Evolutionary conservation across 2,113 vertebrate species (phyloP).

Genomic region (Talpa occidentalis): DNA sequence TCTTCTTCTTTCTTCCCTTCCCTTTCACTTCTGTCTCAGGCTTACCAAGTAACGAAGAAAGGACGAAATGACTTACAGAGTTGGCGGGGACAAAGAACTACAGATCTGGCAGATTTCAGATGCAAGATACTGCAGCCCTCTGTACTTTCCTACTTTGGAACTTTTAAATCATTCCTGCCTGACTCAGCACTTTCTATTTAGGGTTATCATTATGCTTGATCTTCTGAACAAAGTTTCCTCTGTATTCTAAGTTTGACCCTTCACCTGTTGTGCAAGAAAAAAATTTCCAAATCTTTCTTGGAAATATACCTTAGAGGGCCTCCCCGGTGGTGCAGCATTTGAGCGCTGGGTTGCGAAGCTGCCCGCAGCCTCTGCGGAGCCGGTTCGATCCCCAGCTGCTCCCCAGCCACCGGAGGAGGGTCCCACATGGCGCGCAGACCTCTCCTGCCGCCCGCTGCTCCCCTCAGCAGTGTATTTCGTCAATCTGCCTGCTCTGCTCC

Average conservation of each 20-base stretch:
- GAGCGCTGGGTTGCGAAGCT: no score
- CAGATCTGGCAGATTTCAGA: background rate
- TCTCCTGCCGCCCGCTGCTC: no score
- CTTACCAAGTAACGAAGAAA: background rate
- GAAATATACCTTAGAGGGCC: no score
- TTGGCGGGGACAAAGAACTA: background rate
- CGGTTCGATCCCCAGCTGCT: no score
- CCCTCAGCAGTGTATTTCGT: no score
- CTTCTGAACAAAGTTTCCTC: conserved; percentile 42
- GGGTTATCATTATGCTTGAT: background rate
- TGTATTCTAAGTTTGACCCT: conserved; percentile 34
- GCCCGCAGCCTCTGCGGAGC: no score
- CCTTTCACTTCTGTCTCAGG: background rate
- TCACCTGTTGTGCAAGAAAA: background rate
- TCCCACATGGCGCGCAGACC: no score
- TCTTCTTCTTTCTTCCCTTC: background rate
- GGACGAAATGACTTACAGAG: background rate
- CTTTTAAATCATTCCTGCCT: background rate
- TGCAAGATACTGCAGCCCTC: background rate
- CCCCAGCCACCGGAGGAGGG: no score
- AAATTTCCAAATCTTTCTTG: conserved; percentile 38
- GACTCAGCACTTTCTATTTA: conserved; percentile 45
- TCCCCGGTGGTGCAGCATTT: no score
- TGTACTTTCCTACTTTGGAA: background rate
- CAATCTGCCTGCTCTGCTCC: no score